These are phyloP conservation scores for Napeogenes sylphis DNA, from an alignment of 2,888 invertebrate genomes.

Conservation along the genomic window DNA sequence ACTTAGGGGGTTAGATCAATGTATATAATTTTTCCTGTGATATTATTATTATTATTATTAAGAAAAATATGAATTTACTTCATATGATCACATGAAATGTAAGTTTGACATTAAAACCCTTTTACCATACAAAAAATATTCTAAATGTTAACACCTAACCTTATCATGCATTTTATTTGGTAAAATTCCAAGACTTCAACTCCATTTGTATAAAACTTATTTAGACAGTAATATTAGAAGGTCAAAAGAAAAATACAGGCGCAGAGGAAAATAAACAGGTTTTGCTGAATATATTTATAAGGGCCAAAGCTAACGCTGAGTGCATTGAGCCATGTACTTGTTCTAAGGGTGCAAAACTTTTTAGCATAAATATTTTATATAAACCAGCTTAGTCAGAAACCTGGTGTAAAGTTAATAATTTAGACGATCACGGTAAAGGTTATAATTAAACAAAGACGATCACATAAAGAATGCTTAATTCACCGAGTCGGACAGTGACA, in stretches of 20 bases:
- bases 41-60: too few species aligned
- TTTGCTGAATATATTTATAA: slow-evolving; percentile 41
- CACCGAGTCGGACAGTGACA: too few species aligned
- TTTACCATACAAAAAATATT: slow-evolving; percentile 9
- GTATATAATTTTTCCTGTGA: too few species aligned
- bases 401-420: background rate
- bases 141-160: slow-evolving; percentile 14
- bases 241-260: background rate
- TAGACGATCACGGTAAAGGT: too few species aligned
- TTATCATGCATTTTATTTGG: slow-evolving; percentile 12
- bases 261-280: slow-evolving; percentile 15
- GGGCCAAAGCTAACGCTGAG: slow-evolving; percentile 13
- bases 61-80: too few species aligned
- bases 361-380: slow-evolving; percentile 6
- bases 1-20: too few species aligned
- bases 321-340: slow-evolving; percentile 3
- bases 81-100: too few species aligned
- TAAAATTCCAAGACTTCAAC: slow-evolving; percentile 7
- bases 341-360: slow-evolving; percentile 2
- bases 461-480: too few species aligned
- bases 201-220: slow-evolving; percentile 1
- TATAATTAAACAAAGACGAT: too few species aligned
- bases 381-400: slow-evolving; percentile 1
- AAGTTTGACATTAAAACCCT: slow-evolving; percentile 1
- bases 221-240: slow-evolving; percentile 1